Base-by-base conservation (phyloP, 2,888 invertebrate species). In the Amiota mariae region DNA sequence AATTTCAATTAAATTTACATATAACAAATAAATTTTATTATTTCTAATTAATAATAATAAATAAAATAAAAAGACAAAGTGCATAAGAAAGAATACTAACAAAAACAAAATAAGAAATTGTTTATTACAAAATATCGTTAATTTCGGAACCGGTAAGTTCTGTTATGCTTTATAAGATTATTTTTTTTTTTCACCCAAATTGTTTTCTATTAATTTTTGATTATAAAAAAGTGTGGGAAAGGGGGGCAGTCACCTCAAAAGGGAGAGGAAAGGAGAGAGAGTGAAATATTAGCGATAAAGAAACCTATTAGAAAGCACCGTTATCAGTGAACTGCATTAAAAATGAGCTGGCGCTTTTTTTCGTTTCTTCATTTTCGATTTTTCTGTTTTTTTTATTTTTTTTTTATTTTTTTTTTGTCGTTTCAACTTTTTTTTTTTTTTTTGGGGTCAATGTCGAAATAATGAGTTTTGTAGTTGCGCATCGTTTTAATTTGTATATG, bases 321-420 rank as follows among this genome's bases (percentile, higher is more conserved):
- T 84, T 84, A 84, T 84, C 82, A 75, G 57, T 24, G 63, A 10
- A 24, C 36, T 20, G 63, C 18, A 24, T 54, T 20, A 12, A 51
- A 6, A 54, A 51, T 51, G 66, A 48, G 66, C 67, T 51, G 18
- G 18, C 67, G 10, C 9, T 20, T 13, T 68, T 68, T 68, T 68
- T n/a, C 12, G 18, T 46, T 64, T 46, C 13, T 13, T 18, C 11
- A 9, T 63, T 36, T 36, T 59, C 18, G 11, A 8, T 15, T n/a
- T 54, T 12, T n/a, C n/a, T 12, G 54, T 59, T 59, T 63, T 63
- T 13, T 36, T n/a, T 4, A 51, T 61, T 49, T 46, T n/a, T 71
- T 59, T 71, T 71, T 1, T n/a, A n/a, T n/a, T 71, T 49, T 51
- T 9, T 24, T 10, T 51, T 47, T 46, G 47, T 64, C 8, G 12